These are phyloP conservation scores for Channa maculata DNA, from an alignment of 2,113 vertebrate genomes.

Conservation along the genomic window DNA sequence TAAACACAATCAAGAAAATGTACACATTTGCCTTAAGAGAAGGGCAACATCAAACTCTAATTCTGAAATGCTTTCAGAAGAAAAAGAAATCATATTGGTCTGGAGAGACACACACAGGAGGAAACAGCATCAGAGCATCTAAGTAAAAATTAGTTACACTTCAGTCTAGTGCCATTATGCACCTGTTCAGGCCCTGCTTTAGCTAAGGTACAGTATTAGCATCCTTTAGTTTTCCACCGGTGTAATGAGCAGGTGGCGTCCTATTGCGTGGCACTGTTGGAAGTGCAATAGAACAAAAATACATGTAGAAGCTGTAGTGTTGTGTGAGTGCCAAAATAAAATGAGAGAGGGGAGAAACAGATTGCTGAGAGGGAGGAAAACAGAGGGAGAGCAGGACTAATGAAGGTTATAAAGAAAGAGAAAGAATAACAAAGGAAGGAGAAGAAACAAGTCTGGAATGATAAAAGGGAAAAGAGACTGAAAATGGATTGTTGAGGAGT, in stretches of 20 bases:
- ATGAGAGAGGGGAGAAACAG: constrained; percentile 34
- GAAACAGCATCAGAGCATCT: background rate
- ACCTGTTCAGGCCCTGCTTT: constrained; percentile 18
- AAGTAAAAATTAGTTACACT: constrained; percentile 5
- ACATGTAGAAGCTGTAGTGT: constrained; percentile 28
- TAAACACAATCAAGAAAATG: too few species aligned
- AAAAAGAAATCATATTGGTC: background rate
- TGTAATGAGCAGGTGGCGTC: constrained; percentile 66
- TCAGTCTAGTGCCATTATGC: background rate
- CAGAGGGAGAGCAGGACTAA: constrained; percentile 40
- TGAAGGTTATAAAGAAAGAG: constrained; percentile 60
- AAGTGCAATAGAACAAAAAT: constrained; percentile 50
- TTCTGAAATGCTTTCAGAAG: background rate
- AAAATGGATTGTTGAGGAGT: constrained; percentile 55
- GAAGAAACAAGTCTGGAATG: constrained; percentile 51
- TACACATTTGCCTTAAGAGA: background rate
- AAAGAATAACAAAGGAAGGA: constrained; percentile 32
- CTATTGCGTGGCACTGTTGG: constrained; percentile 33
- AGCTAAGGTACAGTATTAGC: constrained; percentile 14
- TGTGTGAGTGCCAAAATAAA: constrained; percentile 36
- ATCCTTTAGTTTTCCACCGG: constrained; percentile 24
- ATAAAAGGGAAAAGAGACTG: constrained; percentile 50
- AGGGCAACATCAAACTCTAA: background rate
- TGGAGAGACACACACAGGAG: background rate
- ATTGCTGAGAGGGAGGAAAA: constrained; percentile 34